Conservation (phyloP, 2,888 invertebrate genomes). For the Ormyrus pomaceus region DNA sequence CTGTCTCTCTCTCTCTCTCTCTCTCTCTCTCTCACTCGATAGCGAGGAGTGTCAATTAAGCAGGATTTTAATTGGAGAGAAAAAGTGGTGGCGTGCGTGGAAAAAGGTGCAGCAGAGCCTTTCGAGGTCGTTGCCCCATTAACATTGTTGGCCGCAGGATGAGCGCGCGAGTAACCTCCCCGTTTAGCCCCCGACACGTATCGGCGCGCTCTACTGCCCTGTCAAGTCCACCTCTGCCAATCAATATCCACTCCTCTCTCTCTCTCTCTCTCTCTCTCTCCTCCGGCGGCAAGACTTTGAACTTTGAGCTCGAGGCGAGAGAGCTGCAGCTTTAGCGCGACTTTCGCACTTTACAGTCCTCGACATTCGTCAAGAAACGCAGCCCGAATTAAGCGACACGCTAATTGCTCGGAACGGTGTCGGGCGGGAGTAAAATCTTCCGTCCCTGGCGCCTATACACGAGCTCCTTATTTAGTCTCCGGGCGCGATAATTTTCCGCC, state of each 20-base stretch:
- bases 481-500: neutral
- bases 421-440: no score
- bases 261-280: constrained; percentile 41
- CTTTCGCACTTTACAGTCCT: constrained; percentile 8
- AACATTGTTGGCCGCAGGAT: constrained; percentile 16
- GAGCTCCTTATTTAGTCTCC: no score
- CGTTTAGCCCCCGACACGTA: constrained; percentile 47
- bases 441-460: no score
- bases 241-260: constrained; percentile 62
- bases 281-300: neutral
- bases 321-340: neutral
- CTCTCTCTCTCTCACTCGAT: no score
- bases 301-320: neutral
- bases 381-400: neutral
- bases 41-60: no score
- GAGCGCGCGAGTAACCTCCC: constrained; percentile 49
- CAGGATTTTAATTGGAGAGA: no score
- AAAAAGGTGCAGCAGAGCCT: neutral
- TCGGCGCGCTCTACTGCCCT: constrained; percentile 53
- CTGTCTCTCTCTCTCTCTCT: no score
- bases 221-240: constrained; percentile 62
- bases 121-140: constrained; percentile 35
- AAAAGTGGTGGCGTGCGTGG: no score
- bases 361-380: neutral
- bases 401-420: neutral